Percentiles rank a stretch among this genome's conserved stretches.
Evolutionary conservation across 2,797 vertebrate species (phyloP).

Genomic region (Thalassophryne amazonica): DNA sequence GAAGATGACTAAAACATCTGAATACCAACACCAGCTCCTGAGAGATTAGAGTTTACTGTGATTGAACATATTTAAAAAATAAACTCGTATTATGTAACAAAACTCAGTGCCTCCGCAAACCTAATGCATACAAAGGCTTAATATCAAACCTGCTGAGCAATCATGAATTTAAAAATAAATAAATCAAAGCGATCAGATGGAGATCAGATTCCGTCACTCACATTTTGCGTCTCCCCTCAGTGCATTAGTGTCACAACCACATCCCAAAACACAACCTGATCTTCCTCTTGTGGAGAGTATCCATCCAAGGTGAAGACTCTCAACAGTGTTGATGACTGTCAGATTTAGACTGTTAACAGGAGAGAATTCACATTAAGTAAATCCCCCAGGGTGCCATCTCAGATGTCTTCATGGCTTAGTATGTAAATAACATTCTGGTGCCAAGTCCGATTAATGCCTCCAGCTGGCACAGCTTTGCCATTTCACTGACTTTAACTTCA

Average conservation of each 20-base stretch:
- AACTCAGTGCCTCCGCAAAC: too few relatives aligned
- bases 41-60: too few relatives aligned
- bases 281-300: slow-evolving; percentile 11
- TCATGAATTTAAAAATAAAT: too few relatives aligned
- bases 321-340: background rate
- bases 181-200: too few relatives aligned
- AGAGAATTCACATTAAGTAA: slow-evolving; percentile 15
- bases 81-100: too few relatives aligned
- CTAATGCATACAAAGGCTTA: background rate
- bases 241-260: slow-evolving; percentile 29
- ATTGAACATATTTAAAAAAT: too few relatives aligned
- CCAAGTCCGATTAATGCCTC: slow-evolving; percentile 40
- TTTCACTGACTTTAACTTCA: slow-evolving; percentile 11
- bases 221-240: slow-evolving; percentile 13
- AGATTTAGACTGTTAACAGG: background rate
- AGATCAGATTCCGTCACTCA: slow-evolving; percentile 38
- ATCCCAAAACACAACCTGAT: slow-evolving; percentile 43
- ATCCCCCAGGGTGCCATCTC: slow-evolving; percentile 21
- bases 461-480: slow-evolving; percentile 20
- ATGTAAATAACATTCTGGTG: slow-evolving; percentile 22
- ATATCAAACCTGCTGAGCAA: too few relatives aligned
- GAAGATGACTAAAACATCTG: slow-evolving; percentile 9
- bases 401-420: slow-evolving; percentile 32
- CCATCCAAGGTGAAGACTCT: slow-evolving; percentile 1
- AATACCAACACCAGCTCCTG: background rate